phyloP scores from a whole-genome alignment of 2,888 invertebrate genomes.

The Xylota segnis region DNA sequence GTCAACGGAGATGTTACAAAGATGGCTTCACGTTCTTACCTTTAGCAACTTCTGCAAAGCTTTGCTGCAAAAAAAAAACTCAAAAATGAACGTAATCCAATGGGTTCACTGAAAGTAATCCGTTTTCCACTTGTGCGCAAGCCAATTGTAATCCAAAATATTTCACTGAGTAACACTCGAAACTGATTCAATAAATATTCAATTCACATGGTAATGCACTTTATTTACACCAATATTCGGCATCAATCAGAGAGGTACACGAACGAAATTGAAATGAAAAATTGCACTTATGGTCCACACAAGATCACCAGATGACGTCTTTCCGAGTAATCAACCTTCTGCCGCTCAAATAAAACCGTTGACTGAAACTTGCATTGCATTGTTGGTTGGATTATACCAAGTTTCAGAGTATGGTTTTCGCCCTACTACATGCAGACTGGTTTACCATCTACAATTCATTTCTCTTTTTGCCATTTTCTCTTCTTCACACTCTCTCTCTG shows the following conservation, averaged over 20 bases:
- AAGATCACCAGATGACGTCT: conserved; percentile 24
- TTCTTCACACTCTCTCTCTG: neutral
- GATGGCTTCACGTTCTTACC: conserved; percentile 34
- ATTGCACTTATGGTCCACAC: conserved; percentile 63
- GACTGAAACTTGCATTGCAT: conserved; percentile 62
- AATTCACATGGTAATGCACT: conserved; percentile 25
- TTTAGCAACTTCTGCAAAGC: conserved; percentile 8
- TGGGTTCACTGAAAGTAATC: conserved; percentile 52
- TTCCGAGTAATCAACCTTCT: conserved; percentile 51
- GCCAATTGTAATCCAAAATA: neutral
- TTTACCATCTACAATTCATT: conserved; percentile 47
- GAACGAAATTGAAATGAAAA: conserved; percentile 8
- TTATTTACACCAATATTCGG: conserved; percentile 18
- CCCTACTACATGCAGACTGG: conserved; percentile 44
- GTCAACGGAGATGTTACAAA: conserved; percentile 42
- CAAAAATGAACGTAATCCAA: conserved; percentile 58
- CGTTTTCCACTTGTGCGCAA: conserved; percentile 23
- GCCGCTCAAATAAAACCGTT: conserved; percentile 71
- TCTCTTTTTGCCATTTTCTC: conserved; percentile 20
- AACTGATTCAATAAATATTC: conserved; percentile 12
- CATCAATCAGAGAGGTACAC: conserved; percentile 4
- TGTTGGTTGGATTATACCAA: conserved; percentile 70
- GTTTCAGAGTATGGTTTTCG: conserved; percentile 54
- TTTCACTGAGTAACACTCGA: conserved; percentile 38
- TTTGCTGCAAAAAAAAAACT: neutral